phyloP scores from a whole-genome alignment of 2,888 invertebrate genomes.

The Imbricaverruca yamaguchii region DNA sequence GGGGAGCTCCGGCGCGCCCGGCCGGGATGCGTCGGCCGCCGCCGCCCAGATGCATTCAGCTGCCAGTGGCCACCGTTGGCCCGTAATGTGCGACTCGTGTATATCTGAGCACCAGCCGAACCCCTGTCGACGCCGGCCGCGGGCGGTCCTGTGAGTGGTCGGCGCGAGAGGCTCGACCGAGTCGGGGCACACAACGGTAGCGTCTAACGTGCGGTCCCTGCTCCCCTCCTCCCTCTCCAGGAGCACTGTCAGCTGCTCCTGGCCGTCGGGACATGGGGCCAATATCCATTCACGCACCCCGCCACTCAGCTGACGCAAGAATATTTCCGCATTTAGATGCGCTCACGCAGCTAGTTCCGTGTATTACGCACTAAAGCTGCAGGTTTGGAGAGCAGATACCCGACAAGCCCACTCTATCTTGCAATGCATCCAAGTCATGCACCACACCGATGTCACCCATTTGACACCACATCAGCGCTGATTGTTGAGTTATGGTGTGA shows the following conservation, averaged over 20 bases:
- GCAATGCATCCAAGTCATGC: too few relatives aligned
- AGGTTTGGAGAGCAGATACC: too few relatives aligned
- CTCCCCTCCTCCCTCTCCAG: neutral
- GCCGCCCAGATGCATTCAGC: neutral
- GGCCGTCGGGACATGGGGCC: neutral
- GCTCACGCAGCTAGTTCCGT: neutral
- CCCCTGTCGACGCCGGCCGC: neutral
- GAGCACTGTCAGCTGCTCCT: neutral
- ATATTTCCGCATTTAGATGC: constrained; percentile 11
- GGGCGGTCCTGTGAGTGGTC: too few relatives aligned
- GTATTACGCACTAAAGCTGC: constrained; percentile 12
- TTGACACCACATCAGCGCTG: neutral
- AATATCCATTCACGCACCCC: constrained; percentile 6
- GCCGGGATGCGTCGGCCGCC: too few relatives aligned
- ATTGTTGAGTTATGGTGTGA: neutral
- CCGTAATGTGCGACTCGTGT: neutral
- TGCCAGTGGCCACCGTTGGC: neutral
- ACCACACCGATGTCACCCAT: too few relatives aligned
- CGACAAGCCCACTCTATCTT: too few relatives aligned
- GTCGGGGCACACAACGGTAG: too few relatives aligned
- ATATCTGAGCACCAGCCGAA: neutral
- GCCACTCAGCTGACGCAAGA: neutral
- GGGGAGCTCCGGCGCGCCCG: too few relatives aligned
- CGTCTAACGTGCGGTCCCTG: too few relatives aligned
- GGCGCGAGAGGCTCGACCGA: too few relatives aligned